These are phyloP conservation scores for Drosophila ezoana DNA, from an alignment of 2,888 invertebrate genomes.

Conservation along the genomic window DNA sequence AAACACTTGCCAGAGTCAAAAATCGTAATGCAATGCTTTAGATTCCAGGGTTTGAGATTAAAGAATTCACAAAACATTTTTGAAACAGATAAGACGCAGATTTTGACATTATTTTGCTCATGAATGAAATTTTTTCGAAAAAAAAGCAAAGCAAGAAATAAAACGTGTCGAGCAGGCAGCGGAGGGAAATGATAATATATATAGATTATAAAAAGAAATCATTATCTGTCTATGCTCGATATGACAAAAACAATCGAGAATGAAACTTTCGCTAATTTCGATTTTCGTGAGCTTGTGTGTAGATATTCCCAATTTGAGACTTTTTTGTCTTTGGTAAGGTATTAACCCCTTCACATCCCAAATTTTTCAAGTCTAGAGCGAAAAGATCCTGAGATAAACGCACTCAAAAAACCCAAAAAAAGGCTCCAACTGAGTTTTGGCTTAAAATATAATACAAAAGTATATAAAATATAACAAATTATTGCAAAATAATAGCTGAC, in stretches of 20 bases:
- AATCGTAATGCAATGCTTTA: conserved; percentile 29
- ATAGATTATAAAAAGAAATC: no score
- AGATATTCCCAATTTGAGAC: no score
- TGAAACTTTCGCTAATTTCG: no score
- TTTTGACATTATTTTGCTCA: conserved; percentile 35
- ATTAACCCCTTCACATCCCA: background rate
- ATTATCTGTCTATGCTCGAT: no score
- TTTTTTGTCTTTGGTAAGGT: no score
- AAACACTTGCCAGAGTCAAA: conserved; percentile 1
- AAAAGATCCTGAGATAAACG: conserved; percentile 2
- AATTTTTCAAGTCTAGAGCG: background rate
- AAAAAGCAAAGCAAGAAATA: no score
- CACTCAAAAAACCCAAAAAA: background rate
- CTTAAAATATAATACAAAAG: background rate
- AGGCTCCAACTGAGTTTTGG: background rate
- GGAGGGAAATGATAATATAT: no score
- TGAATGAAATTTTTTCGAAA: conserved; percentile 36
- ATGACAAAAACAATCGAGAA: no score
- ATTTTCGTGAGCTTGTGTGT: no score
- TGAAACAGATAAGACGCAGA: conserved; percentile 33
- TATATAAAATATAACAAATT: background rate
- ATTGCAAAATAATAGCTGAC: background rate
- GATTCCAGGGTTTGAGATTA: conserved; percentile 31
- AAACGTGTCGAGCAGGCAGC: background rate
- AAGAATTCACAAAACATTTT: conserved; percentile 14